Conservation (phyloP, 2,888 invertebrate species). For the Xestia c-nigrum region DNA sequence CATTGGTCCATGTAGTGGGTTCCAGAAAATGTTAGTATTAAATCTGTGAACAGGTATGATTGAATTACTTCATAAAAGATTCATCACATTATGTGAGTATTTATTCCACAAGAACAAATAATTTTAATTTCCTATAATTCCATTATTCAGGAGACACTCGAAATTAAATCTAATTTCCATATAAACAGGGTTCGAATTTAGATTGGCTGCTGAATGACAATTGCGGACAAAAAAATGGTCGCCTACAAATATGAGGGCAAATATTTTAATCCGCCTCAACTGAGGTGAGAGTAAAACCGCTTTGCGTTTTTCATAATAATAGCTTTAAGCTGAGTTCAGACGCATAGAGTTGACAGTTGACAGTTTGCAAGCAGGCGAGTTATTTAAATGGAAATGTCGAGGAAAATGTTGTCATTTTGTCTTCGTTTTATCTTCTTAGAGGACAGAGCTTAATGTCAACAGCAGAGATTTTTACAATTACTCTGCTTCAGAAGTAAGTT, state of each 20-base stretch:
- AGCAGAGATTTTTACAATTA: slow-evolving; percentile 31
- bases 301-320: slow-evolving; percentile 65
- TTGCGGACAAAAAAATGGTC: slow-evolving; percentile 53
- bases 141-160: not conserved
- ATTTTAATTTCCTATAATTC: not conserved
- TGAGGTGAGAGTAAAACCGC: slow-evolving; percentile 64
- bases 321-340: slow-evolving; percentile 57
- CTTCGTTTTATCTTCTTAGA: slow-evolving; percentile 39
- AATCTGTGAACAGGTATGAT: not conserved
- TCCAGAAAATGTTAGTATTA: not conserved
- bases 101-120: slow-evolving; percentile 8
- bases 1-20: not conserved
- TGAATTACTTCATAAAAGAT: not conserved
- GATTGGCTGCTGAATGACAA: slow-evolving; percentile 38
- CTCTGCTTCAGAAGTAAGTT: slow-evolving; percentile 8
- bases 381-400: slow-evolving; percentile 55
- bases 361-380: slow-evolving; percentile 47
- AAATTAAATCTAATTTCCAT: slow-evolving; percentile 41
- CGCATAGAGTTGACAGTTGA: slow-evolving; percentile 38
- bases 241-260: slow-evolving; percentile 64
- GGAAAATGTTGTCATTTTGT: slow-evolving; percentile 47
- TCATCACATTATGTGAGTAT: not conserved
- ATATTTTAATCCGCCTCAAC: slow-evolving; percentile 67
- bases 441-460: slow-evolving; percentile 38
- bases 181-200: slow-evolving; percentile 38